Evolutionary conservation across 2,888 invertebrate genomes (phyloP).

Genomic region (Campoletis raptor): DNA sequence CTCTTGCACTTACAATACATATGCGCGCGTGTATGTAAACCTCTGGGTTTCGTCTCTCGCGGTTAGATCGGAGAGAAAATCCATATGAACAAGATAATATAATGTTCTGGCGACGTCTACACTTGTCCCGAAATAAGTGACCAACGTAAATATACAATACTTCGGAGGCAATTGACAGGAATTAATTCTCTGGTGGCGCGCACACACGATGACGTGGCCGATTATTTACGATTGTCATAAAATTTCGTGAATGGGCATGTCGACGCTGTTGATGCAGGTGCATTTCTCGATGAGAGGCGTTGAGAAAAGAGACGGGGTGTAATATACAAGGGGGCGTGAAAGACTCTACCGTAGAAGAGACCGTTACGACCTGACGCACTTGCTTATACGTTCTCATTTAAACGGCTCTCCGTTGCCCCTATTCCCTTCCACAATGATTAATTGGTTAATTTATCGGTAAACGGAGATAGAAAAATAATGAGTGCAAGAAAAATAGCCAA

Average conservation of each 20-base stretch:
- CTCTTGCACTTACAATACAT: neutral
- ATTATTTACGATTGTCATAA: conserved; percentile 65
- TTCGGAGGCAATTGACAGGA: conserved; percentile 43
- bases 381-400: neutral
- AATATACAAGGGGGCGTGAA: conserved; percentile 19
- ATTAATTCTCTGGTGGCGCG: conserved; percentile 46
- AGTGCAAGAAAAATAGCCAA: neutral
- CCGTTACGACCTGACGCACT: neutral
- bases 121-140: conserved; percentile 60
- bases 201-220: conserved; percentile 21
- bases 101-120: conserved; percentile 43
- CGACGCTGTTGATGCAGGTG: conserved; percentile 34
- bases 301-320: neutral
- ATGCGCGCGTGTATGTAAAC: neutral
- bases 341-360: neutral
- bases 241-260: conserved; percentile 50
- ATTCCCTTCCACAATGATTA: neutral
- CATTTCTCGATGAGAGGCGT: conserved; percentile 22
- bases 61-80: conserved; percentile 10
- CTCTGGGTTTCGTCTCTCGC: conserved; percentile 12
- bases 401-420: neutral
- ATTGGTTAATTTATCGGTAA: conserved; percentile 1
- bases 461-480: neutral
- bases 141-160: conserved; percentile 50
- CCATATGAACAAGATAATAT: conserved; percentile 57